phyloP scores from a whole-genome alignment of 1,140 invertebrate species.

The Varroa destructor region DNA sequence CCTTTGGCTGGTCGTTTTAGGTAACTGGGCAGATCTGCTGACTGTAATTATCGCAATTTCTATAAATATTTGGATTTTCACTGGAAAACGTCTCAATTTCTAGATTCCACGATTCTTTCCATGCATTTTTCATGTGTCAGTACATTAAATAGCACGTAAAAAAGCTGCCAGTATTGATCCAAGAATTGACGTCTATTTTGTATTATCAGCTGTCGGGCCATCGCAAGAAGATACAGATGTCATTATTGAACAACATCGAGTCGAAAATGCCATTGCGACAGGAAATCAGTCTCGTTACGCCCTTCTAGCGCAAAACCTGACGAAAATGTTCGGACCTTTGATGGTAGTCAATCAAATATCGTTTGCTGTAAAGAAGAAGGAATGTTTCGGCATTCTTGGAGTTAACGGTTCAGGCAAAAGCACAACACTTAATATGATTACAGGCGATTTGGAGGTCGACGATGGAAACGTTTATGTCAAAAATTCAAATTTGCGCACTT shows the following conservation, averaged over 20 bases:
- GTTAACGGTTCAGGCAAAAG: constrained; percentile 47
- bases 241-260: background rate
- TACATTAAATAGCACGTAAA: no score
- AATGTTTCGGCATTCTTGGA: constrained; percentile 40
- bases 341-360: constrained; percentile 48
- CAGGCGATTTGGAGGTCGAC: constrained; percentile 38
- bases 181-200: no score
- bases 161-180: no score
- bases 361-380: constrained; percentile 47
- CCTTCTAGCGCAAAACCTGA: constrained; percentile 40
- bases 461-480: constrained; percentile 42
- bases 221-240: background rate
- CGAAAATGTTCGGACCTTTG: constrained; percentile 39
- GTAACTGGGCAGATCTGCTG: no score
- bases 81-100: no score
- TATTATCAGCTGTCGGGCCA: no score
- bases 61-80: no score
- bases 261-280: background rate
- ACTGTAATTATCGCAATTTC: no score
- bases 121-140: no score
- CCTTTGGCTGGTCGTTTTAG: no score
- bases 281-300: constrained; percentile 35
- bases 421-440: constrained; percentile 40
- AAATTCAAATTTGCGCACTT: constrained; percentile 40
- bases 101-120: no score